phyloP scores from a whole-genome alignment of 2,113 vertebrate species.

The Peromyscus maniculatus region DNA sequence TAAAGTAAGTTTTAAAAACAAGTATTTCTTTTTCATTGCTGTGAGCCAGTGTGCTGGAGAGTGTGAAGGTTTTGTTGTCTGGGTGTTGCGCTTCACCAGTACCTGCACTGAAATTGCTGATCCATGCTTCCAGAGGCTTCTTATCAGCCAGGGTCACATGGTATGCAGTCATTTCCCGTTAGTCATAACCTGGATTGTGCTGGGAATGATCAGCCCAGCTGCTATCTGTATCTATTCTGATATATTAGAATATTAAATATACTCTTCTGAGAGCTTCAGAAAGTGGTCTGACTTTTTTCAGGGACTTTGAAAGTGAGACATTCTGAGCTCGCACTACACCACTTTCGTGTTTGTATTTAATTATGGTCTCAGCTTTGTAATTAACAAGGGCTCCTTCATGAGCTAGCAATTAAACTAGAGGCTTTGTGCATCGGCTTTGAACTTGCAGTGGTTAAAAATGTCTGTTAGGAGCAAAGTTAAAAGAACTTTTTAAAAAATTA shows the following conservation, averaged over 20 bases:
- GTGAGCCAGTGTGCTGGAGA: conserved; percentile 23
- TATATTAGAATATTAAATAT: conserved; percentile 50
- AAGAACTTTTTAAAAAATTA: conserved; percentile 74
- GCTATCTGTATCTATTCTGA: neutral
- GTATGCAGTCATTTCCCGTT: conserved; percentile 42
- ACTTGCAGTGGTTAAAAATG: conserved; percentile 68
- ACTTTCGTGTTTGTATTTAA: conserved; percentile 66
- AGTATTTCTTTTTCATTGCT: conserved; percentile 68
- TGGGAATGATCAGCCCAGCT: conserved; percentile 46
- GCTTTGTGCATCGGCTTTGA: conserved; percentile 58
- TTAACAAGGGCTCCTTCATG: conserved; percentile 48
- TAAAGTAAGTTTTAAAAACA: conserved; percentile 75
- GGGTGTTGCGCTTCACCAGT: conserved; percentile 55
- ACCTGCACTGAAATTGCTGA: neutral
- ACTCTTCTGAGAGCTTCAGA: conserved; percentile 34
- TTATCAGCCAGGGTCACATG: conserved; percentile 23
- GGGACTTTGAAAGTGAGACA: conserved; percentile 59
- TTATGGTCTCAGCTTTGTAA: conserved; percentile 61
- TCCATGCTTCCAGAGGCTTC: neutral
- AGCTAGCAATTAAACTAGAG: conserved; percentile 53
- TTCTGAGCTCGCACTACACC: conserved; percentile 11
- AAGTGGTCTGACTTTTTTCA: conserved; percentile 11
- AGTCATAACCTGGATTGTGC: conserved; percentile 50
- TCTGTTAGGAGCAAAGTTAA: conserved; percentile 64
- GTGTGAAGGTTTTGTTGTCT: conserved; percentile 46